These are phyloP conservation scores for Hydrolagus affinis DNA, from an alignment of 2,113 vertebrate genomes.

Conservation along the genomic window DNA sequence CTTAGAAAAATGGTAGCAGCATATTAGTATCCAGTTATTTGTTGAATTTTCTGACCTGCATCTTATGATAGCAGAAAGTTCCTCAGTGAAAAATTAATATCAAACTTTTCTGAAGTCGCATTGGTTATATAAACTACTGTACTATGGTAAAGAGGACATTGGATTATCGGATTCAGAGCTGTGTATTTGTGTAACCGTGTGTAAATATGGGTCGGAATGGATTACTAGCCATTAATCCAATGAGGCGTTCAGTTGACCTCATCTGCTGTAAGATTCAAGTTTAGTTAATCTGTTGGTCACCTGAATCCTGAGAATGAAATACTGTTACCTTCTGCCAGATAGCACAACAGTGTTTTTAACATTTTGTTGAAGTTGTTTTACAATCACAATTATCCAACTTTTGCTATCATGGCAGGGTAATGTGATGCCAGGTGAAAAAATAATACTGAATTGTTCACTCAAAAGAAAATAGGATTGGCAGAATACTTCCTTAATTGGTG, in stretches of 20 bases:
- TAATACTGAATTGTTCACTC: too few species aligned
- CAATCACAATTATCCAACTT: too few species aligned
- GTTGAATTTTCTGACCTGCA: not conserved
- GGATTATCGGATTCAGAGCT: not conserved
- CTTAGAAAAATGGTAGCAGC: too few species aligned
- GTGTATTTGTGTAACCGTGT: not conserved
- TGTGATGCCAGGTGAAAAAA: too few species aligned
- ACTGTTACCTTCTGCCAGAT: not conserved
- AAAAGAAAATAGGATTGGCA: too few species aligned
- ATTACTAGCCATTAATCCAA: conserved; percentile 13
- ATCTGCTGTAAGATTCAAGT: not conserved
- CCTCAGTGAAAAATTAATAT: too few species aligned
- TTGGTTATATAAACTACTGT: not conserved
- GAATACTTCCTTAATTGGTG: too few species aligned
- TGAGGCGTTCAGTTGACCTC: not conserved
- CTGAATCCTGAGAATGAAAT: not conserved
- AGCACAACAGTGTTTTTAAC: not conserved
- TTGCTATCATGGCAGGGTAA: too few species aligned
- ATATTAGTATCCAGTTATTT: not conserved
- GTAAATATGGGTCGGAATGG: not conserved
- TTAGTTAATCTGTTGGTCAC: not conserved
- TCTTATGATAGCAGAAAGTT: not conserved
- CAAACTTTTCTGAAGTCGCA: not conserved
- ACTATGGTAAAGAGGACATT: not conserved
- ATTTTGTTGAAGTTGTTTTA: not conserved